These are phyloP conservation scores for Andrena bucephala DNA, from an alignment of 2,888 invertebrate genomes.

Conservation along the genomic window DNA sequence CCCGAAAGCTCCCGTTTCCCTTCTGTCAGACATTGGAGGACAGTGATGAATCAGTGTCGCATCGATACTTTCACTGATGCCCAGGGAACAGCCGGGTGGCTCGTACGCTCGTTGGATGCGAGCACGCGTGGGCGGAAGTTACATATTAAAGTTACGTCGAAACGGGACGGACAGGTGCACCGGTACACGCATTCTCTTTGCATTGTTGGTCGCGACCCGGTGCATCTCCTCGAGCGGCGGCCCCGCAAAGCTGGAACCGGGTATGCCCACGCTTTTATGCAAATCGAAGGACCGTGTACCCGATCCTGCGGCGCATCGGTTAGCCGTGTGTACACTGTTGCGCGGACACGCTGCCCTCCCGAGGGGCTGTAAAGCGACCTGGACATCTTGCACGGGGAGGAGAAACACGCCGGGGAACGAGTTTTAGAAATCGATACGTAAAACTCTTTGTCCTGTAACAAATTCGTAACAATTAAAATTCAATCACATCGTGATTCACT, in stretches of 20 bases:
- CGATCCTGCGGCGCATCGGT: slow-evolving; percentile 41
- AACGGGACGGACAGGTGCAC: slow-evolving; percentile 61
- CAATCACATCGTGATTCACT: too few species aligned
- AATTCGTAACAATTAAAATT: background rate
- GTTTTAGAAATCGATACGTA: background rate
- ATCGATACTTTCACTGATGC: slow-evolving; percentile 68
- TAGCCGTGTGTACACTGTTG: slow-evolving; percentile 24
- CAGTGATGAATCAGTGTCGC: slow-evolving; percentile 45
- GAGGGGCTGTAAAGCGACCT: slow-evolving; percentile 16
- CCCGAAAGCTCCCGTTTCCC: background rate
- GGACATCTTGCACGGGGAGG: background rate
- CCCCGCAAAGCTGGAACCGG: slow-evolving; percentile 39
- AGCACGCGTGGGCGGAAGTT: slow-evolving; percentile 71
- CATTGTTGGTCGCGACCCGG: slow-evolving; percentile 54
- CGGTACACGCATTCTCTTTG: slow-evolving; percentile 51
- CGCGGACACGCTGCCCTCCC: slow-evolving; percentile 8
- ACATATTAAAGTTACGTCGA: slow-evolving; percentile 69
- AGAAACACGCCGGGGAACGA: background rate
- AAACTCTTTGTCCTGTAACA: background rate
- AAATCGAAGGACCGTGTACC: slow-evolving; percentile 55
- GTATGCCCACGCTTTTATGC: slow-evolving; percentile 65
- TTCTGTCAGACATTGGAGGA: background rate
- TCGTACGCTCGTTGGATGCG: slow-evolving; percentile 13
- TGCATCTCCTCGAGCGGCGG: slow-evolving; percentile 35
- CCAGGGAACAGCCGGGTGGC: slow-evolving; percentile 25